Percentiles rank a stretch among this genome's conserved stretches.
Conservation (phyloP, 2,797 vertebrate species). For the Nasua narica region DNA sequence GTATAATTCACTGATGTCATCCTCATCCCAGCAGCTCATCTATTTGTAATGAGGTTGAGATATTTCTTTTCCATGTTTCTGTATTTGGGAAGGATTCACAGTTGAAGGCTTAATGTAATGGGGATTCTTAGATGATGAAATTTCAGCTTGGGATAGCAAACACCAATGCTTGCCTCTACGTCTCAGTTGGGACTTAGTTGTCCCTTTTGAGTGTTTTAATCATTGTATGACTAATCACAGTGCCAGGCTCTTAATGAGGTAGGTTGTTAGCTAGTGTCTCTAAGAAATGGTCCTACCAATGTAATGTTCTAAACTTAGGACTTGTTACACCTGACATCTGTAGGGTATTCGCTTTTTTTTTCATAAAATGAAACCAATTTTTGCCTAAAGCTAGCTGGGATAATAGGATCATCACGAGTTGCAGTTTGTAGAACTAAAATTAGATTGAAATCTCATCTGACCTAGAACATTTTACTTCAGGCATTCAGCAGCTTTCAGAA, state of each 20-base stretch:
- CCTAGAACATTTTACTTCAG: conserved; percentile 62
- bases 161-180: neutral
- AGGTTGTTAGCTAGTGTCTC: neutral
- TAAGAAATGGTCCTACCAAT: neutral
- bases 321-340: neutral
- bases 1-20: conserved; percentile 29
- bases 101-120: neutral
- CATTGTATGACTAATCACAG: neutral
- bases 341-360: conserved; percentile 31
- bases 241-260: neutral
- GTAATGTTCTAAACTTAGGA: neutral
- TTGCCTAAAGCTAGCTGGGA: conserved; percentile 55
- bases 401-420: conserved; percentile 62
- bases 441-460: conserved; percentile 55
- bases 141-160: neutral
- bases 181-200: neutral
- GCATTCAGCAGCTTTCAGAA: conserved; percentile 70
- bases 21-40: conserved; percentile 59
- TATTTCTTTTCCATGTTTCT: neutral
- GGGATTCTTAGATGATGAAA: neutral
- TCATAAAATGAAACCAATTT: conserved; percentile 23
- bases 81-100: neutral
- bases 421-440: conserved; percentile 46
- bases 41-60: conserved; percentile 27
- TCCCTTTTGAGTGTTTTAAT: neutral